phyloP scores from a whole-genome alignment of 2,797 vertebrate species.

The Sebastes aleutianus region DNA sequence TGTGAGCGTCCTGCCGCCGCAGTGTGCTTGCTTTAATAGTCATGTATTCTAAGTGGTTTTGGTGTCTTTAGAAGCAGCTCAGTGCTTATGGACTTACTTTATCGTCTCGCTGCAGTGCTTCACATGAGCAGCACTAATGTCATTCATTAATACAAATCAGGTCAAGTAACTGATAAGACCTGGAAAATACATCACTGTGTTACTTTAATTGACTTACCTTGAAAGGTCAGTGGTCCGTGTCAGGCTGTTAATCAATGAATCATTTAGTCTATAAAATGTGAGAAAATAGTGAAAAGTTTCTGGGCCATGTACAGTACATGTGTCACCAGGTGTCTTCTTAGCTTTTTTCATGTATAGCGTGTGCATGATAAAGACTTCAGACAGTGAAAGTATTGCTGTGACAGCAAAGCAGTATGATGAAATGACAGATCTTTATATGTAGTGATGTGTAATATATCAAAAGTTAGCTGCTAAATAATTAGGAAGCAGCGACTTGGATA shows the following conservation, averaged over 20 bases:
- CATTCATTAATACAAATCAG: background rate
- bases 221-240: background rate
- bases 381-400: background rate
- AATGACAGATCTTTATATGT: background rate
- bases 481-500: background rate
- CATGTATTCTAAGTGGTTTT: conserved; percentile 3
- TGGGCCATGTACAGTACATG: background rate
- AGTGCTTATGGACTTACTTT: background rate
- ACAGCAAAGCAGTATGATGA: background rate
- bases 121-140: background rate
- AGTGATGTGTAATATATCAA: background rate
- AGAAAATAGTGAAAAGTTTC: background rate
- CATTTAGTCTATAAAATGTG: background rate
- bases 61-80: conserved; percentile 4
- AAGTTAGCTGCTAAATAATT: no score
- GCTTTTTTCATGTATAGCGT: background rate
- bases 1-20: conserved; percentile 18
- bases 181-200: background rate
- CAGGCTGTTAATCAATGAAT: background rate
- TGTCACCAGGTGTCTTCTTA: background rate
- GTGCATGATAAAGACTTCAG: background rate
- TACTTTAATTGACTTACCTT: background rate
- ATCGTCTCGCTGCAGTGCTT: background rate
- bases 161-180: background rate
- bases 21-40: conserved; percentile 13